These are phyloP conservation scores for Lagria hirta DNA, from an alignment of 2,888 invertebrate species.

Conservation along the genomic window DNA sequence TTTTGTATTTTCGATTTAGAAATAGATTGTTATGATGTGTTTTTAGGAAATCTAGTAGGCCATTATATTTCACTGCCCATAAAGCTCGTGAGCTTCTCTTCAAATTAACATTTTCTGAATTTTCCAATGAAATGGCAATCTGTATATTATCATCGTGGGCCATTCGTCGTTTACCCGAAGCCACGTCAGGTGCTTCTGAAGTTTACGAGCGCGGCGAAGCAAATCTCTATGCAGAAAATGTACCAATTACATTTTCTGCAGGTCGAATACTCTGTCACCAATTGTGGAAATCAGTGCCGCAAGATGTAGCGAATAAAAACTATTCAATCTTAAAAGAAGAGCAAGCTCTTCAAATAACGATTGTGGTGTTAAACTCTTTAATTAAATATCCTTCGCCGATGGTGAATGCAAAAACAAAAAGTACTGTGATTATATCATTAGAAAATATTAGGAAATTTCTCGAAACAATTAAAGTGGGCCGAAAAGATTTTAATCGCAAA, in stretches of 20 bases:
- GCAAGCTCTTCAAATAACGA: slow-evolving; percentile 43
- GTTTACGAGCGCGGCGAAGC: slow-evolving; percentile 67
- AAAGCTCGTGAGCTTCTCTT: too few relatives aligned
- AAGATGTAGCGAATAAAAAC: slow-evolving; percentile 41
- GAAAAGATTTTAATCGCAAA: slow-evolving; percentile 8
- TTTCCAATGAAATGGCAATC: slow-evolving; percentile 38
- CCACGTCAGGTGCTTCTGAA: slow-evolving; percentile 34
- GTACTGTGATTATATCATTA: slow-evolving; percentile 41
- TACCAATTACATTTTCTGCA: slow-evolving; percentile 10
- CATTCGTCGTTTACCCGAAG: slow-evolving; percentile 39
- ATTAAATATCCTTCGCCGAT: slow-evolving; percentile 38
- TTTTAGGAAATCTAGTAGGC: too few relatives aligned
- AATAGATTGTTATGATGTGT: too few relatives aligned
- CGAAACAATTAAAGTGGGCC: slow-evolving; percentile 28
- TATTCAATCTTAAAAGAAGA: slow-evolving; percentile 46
- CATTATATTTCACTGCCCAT: too few relatives aligned
- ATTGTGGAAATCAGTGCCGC: slow-evolving; percentile 5
- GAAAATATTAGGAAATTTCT: slow-evolving; percentile 38
- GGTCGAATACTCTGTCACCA: slow-evolving; percentile 1
- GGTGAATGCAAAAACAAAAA: slow-evolving; percentile 40
- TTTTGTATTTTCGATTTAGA: too few relatives aligned
- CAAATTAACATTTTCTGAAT: too few relatives aligned
- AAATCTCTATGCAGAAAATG: slow-evolving; percentile 61
- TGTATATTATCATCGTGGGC: slow-evolving; percentile 44
- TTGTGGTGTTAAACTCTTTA: slow-evolving; percentile 39